These are phyloP conservation scores for Dicycla oo DNA, from an alignment of 2,888 invertebrate genomes.

Conservation along the genomic window DNA sequence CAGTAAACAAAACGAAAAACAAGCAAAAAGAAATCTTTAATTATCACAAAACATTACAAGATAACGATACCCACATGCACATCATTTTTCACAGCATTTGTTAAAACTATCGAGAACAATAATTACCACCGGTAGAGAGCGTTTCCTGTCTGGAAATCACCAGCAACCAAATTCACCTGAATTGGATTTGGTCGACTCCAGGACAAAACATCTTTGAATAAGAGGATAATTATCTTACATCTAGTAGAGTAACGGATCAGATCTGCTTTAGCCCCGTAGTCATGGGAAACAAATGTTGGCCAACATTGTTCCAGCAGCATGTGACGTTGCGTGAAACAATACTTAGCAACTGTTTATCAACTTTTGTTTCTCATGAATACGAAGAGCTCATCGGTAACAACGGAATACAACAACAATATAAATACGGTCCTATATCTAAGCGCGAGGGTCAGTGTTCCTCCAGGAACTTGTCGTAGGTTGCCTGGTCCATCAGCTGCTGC, in stretches of 20 bases:
- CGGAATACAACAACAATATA: conserved; percentile 53
- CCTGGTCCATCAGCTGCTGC: conserved; percentile 93
- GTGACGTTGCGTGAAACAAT: neutral
- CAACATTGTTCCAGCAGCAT: neutral
- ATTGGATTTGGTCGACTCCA: neutral
- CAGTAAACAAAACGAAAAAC: conserved; percentile 26
- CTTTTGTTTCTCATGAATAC: neutral
- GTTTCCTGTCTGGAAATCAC: conserved; percentile 1
- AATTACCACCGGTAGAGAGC: conserved; percentile 12
- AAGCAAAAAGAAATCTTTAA: conserved; percentile 46
- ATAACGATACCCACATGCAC: conserved; percentile 31
- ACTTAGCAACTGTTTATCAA: neutral
- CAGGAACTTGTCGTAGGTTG: conserved; percentile 92
- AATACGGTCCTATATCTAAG: conserved; percentile 56
- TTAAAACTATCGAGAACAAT: conserved; percentile 17
- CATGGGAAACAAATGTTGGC: conserved; percentile 9
- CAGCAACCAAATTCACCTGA: neutral
- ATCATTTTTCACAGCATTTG: conserved; percentile 29
- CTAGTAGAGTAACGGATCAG: conserved; percentile 19
- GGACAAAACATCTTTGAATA: neutral
- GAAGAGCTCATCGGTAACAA: conserved; percentile 24
- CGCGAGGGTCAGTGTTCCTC: conserved; percentile 75
- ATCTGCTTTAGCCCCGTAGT: conserved; percentile 8
- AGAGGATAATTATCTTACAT: conserved; percentile 19
- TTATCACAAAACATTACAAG: conserved; percentile 51